Evolutionary conservation across 2,113 vertebrate species (phyloP), one percentile per base, ranked within the genome.

Genomic region (Thunnus thynnus): DNA sequence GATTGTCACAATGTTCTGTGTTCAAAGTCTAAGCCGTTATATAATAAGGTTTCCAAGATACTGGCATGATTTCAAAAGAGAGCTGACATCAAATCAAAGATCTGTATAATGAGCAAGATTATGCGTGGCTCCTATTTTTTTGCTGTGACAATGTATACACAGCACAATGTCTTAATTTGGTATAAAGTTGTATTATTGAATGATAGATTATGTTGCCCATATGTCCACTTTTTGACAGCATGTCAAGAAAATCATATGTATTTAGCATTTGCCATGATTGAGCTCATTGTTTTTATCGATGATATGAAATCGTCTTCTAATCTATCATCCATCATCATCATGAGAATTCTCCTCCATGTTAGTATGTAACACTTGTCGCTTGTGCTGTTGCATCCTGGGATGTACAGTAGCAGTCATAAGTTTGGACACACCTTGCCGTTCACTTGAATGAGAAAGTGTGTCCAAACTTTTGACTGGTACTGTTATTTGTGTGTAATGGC

Each of bases 281-380:
- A 68, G 30, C 13, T 50, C n/a, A 13, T 72, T 6, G 9, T 64
- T 64, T 57, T 51, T 58, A 41, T 22, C 20, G 6, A 41, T 14
- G 17, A 72, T 46, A 5, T 8, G 1, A 61, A 73, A 9, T 46
- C 55, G 36, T 41, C 20, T 47, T 82, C 64, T 76, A 20, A 73
- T 83, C 56, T 63, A 5, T 55, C 11, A 64, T 67, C 9, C 16
- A 10, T 72, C 50, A n/a, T 17, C 41, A 44, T 56, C 20, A 54
- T 41, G 16, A 67, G 13, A 47, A 32, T 69, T 69, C 52, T 86
- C 76, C 78, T 83, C 78, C 89, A 85, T 87, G 77, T 90, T 80
- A 62, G 65, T 63, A 55, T 64, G 78, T 56, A 74, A 60, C 85
- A 84, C 72, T 86, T 83, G 62, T 84, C 64, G 32, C 80, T 78